Evolutionary conservation across 2,888 invertebrate species (phyloP), one percentile per base, ranked within the genome.

Genomic region (Diabrotica balteata): DNA sequence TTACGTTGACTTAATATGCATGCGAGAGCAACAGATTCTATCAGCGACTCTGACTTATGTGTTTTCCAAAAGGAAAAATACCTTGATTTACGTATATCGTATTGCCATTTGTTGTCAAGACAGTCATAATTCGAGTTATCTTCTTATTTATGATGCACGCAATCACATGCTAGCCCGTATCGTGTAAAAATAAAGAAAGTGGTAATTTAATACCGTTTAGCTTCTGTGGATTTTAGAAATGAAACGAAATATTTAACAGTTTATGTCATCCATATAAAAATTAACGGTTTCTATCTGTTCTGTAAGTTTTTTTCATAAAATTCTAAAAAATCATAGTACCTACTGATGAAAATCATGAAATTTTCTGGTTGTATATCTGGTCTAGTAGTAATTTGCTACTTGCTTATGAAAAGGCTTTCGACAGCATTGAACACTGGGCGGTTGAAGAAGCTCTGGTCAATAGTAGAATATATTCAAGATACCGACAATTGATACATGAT

Each of bases 41-140:
- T 78, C 78, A 76, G 75, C 76, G 67, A 63, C 49, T 65, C 75
- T 78, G 75, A 78, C 72, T 76, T 78, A 77, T 73, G 73, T 53
- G 67, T 55, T 66, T 65, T 63, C 61, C 66, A 71, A 72, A 73
- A 75, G 59, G 64, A 42, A 68, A 66, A 71, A 73, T 68, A 67
- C 68, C 72, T 75, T 80, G 81, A 82, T 81, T 81, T 82, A 82
- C 79, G 77, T 75, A 79, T 76, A 81, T 81, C 80, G 80, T 78
- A 80, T 81, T 79, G 79, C 80, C 75, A 76, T 74, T 75, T 67
- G 72, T 80, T 69, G 80, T 81, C 80, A 77, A 73, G 78, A 76
- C 77, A 79, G 78, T 81, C 81, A 81, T 82, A 81, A 81, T 81
- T 80, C 79, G 80, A 81, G 78, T 81, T 81, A 80, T 80, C 79